These are phyloP conservation scores for Lutjanus campechanus DNA, from an alignment of 2,797 vertebrate species.

Conservation along the genomic window DNA sequence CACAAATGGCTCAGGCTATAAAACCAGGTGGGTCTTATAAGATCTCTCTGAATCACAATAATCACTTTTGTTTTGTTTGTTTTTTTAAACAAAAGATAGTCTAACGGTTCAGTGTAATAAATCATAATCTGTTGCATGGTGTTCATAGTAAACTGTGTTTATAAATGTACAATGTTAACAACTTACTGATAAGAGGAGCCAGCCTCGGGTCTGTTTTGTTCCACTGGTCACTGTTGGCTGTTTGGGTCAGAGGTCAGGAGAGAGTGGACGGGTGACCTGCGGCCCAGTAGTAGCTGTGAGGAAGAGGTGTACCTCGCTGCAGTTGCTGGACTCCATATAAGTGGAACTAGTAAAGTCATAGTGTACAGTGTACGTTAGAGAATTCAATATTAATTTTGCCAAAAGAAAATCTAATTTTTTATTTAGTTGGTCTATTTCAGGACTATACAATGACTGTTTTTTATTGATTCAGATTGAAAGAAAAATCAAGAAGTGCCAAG, in stretches of 20 bases:
- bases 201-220: slow-evolving; percentile 14
- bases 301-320: slow-evolving; percentile 54
- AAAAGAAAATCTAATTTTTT: no score
- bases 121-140: not conserved
- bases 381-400: no score
- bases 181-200: slow-evolving; percentile 38
- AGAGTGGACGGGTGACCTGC: slow-evolving; percentile 87
- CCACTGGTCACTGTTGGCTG: slow-evolving; percentile 28
- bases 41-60: no score
- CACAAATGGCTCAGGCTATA: slow-evolving; percentile 3
- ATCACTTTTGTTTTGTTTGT: not conserved
- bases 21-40: not conserved
- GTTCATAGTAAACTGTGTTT: not conserved
- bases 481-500: no score
- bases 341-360: slow-evolving; percentile 51
- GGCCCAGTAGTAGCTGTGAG: slow-evolving; percentile 62
- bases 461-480: no score
- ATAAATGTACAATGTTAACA: slow-evolving; percentile 3
- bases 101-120: not conserved
- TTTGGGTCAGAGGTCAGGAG: slow-evolving; percentile 85
- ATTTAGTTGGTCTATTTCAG: no score
- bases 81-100: not conserved
- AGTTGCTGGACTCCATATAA: slow-evolving; percentile 42
- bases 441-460: no score
- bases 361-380: not conserved